Conservation (phyloP, 2,888 invertebrate species). For the Acanthococcus lagerstroemiae region DNA sequence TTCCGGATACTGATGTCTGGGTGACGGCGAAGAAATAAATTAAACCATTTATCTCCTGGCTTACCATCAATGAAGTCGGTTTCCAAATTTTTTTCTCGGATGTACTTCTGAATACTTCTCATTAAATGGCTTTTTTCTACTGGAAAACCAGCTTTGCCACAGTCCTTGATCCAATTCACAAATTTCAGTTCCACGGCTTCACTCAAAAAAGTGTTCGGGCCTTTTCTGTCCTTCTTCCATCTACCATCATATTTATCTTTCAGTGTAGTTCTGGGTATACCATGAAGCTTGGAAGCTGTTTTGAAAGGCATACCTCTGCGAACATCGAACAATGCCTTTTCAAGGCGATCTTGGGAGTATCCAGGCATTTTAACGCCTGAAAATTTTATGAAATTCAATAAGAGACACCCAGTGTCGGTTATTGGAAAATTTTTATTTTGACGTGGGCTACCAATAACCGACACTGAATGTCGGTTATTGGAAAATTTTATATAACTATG, state of each 20-base stretch:
- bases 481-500: neutral
- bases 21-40: neutral
- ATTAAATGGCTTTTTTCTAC: too few species aligned
- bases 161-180: neutral
- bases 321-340: neutral
- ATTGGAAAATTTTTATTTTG: too few species aligned
- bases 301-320: neutral
- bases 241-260: neutral
- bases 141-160: too few species aligned
- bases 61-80: neutral
- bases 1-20: neutral
- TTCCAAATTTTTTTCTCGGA: neutral
- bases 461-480: neutral
- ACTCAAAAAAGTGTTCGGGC: neutral
- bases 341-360: neutral
- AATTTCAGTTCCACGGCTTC: neutral
- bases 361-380: neutral
- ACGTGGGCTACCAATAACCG: neutral
- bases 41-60: neutral
- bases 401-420: neutral
- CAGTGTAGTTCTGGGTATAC: neutral
- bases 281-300: neutral
- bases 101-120: neutral
- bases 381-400: neutral
- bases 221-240: neutral